phyloP scores from a whole-genome alignment of 2,113 vertebrate genomes.

The Dendropsophus ebraccatus region DNA sequence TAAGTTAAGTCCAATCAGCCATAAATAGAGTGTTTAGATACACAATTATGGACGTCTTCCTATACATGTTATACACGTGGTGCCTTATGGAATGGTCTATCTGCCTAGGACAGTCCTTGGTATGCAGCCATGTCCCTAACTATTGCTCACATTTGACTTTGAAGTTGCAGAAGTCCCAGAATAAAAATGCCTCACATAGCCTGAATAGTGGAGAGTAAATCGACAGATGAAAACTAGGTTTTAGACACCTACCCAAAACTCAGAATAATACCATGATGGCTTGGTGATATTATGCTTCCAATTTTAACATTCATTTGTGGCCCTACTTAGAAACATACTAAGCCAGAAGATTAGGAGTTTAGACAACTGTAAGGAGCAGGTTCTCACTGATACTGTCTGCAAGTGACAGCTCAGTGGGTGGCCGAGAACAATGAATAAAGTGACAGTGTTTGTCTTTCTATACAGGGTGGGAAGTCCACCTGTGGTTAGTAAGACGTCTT shows the following conservation, averaged over 20 bases:
- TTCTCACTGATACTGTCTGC: neutral
- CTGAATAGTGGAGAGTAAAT: conserved; percentile 15
- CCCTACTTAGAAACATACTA: neutral
- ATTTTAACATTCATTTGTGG: neutral
- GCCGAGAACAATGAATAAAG: neutral
- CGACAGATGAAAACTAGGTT: neutral
- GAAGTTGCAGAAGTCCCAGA: neutral
- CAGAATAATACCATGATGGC: neutral
- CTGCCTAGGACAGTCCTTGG: neutral
- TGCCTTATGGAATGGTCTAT: neutral
- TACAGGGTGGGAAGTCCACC: neutral
- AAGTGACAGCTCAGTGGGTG: neutral
- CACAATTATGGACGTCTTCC: too few relatives aligned
- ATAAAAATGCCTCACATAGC: conserved; percentile 14
- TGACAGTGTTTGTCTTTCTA: neutral
- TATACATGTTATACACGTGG: neutral
- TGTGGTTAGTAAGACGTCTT: too few relatives aligned
- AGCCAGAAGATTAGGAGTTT: neutral
- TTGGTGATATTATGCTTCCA: neutral
- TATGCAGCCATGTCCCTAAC: conserved; percentile 10
- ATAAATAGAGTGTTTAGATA: neutral
- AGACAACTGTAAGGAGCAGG: neutral
- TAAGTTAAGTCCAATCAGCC: neutral
- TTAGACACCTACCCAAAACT: neutral
- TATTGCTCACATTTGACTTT: conserved; percentile 34